phyloP scores from a whole-genome alignment of 2,797 vertebrate genomes.

The Hippocampus kuda region DNA sequence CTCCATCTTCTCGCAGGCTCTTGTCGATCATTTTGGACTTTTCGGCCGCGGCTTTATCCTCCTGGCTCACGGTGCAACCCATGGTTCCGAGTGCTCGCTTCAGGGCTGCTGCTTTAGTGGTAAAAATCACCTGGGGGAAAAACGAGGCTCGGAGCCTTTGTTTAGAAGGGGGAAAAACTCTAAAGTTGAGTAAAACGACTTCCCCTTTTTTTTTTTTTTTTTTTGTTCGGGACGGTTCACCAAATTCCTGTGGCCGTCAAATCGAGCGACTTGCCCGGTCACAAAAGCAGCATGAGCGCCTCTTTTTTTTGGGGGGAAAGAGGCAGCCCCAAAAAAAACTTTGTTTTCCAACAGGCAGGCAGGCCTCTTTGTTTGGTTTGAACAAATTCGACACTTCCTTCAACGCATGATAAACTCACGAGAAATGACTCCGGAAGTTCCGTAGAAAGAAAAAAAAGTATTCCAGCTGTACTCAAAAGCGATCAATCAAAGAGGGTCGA shows the following conservation, averaged over 20 bases:
- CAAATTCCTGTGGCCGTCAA: background rate
- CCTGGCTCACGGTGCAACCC: constrained; percentile 96
- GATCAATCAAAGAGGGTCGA: constrained; percentile 17
- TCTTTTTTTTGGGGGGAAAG: background rate
- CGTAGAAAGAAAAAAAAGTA: constrained; percentile 44
- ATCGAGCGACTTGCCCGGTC: constrained; percentile 1
- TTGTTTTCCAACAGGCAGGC: too few relatives aligned
- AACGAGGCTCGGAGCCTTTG: constrained; percentile 10
- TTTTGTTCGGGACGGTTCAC: background rate
- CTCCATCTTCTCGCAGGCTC: constrained; percentile 89
- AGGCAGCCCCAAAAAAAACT: background rate
- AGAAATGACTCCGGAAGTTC: constrained; percentile 36
- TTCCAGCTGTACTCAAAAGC: constrained; percentile 47
- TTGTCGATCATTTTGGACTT: constrained; percentile 93
- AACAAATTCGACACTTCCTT: constrained; percentile 16
- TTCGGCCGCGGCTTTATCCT: constrained; percentile 94
- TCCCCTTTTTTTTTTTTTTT: constrained; percentile 6
- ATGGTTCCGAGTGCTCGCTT: constrained; percentile 79
- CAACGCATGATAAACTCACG: constrained; percentile 28
- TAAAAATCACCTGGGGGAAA: constrained; percentile 29
- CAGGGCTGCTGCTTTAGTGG: constrained; percentile 64
- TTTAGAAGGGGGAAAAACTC: constrained; percentile 7
- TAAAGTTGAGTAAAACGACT: background rate
- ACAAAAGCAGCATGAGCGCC: background rate
- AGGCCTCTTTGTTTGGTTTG: constrained; percentile 9